phyloP scores from a whole-genome alignment of 2,888 invertebrate genomes.

The Hemaris fuciformis region DNA sequence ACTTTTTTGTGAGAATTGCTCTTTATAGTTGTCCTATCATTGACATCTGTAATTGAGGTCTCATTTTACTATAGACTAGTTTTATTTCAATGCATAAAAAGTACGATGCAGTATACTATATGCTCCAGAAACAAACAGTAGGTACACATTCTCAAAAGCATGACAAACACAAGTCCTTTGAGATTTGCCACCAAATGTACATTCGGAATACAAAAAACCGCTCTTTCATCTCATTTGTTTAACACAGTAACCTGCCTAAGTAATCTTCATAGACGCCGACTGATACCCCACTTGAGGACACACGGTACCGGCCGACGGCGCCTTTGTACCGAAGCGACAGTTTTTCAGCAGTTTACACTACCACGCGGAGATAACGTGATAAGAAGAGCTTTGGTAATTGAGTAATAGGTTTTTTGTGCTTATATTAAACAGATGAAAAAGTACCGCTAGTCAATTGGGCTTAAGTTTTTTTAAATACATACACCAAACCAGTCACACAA shows the following conservation, averaged over 20 bases:
- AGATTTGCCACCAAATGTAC: not conserved
- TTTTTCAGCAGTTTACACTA: not conserved
- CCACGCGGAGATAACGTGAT: not conserved
- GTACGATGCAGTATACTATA: too few species aligned
- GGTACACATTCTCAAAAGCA: too few species aligned
- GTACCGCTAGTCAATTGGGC: not conserved
- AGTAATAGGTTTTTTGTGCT: not conserved
- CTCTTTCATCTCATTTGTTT: not conserved
- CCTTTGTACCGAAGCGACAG: not conserved
- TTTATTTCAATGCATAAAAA: too few species aligned
- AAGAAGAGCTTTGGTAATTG: not conserved
- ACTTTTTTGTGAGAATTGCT: too few species aligned
- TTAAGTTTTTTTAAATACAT: too few species aligned
- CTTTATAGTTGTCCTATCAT: too few species aligned
- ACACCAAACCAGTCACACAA: too few species aligned
- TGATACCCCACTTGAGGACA: slow-evolving; percentile 13
- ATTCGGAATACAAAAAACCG: not conserved
- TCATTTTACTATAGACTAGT: too few species aligned
- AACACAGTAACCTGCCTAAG: slow-evolving; percentile 4
- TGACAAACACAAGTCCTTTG: too few species aligned
- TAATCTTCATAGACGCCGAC: slow-evolving; percentile 26
- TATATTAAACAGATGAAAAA: not conserved
- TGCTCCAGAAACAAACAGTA: too few species aligned
- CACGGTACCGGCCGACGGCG: not conserved
- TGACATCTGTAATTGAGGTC: too few species aligned